phyloP scores from a whole-genome alignment of 2,888 invertebrate genomes.

The Microctonus brassicae region DNA sequence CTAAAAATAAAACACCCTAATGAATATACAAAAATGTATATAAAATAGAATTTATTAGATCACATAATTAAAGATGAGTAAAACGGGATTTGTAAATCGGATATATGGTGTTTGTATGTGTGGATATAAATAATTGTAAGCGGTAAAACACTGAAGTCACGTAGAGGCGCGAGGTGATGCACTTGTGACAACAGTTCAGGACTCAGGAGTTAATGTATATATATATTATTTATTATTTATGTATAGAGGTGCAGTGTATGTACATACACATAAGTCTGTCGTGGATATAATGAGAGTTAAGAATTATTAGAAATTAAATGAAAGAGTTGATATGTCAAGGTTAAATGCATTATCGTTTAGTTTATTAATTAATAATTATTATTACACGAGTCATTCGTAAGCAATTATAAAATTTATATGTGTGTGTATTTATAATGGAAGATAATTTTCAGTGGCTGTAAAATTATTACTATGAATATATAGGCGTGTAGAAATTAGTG shows the following conservation, averaged over 20 bases:
- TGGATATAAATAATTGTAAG: slow-evolving; percentile 1
- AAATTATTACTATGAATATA: not conserved
- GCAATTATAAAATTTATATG: not conserved
- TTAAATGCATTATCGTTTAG: not conserved
- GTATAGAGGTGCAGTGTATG: too few species aligned
- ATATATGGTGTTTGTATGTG: not conserved
- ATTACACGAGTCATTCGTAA: not conserved
- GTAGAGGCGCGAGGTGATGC: not conserved
- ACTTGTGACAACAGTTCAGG: not conserved
- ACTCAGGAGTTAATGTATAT: not conserved
- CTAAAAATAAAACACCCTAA: too few species aligned
- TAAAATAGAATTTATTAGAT: not conserved
- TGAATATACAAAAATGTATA: too few species aligned
- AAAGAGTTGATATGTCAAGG: not conserved
- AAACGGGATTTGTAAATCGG: not conserved
- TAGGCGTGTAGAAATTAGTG: not conserved
- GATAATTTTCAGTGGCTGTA: not conserved
- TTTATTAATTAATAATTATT: slow-evolving; percentile 1
- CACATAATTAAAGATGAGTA: not conserved
- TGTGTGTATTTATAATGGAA: not conserved
- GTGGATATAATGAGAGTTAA: not conserved
- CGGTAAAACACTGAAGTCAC: slow-evolving; percentile 1
- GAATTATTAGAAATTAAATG: not conserved
- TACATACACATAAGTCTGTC: not conserved
- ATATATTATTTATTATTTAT: too few species aligned